These are phyloP conservation scores for Phoxinus dragarum DNA, from an alignment of 2,797 vertebrate species.

Conservation along the genomic window DNA sequence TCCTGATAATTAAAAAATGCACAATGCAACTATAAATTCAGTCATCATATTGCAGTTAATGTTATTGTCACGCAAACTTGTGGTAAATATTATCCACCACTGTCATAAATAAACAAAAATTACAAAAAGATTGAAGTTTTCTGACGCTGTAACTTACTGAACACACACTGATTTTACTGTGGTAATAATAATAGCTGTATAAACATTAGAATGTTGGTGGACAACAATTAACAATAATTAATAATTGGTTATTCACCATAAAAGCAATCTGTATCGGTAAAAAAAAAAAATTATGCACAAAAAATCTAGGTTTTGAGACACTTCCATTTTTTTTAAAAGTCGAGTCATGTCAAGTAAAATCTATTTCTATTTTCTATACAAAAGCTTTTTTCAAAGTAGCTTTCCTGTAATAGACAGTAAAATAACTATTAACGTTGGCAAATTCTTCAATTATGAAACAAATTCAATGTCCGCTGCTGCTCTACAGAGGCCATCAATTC, in stretches of 20 bases:
- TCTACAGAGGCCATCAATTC: background rate
- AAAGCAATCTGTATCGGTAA: background rate
- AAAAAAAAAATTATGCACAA: background rate
- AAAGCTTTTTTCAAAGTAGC: background rate
- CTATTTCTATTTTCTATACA: background rate
- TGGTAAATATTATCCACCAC: background rate
- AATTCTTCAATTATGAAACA: background rate
- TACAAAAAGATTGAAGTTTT: background rate
- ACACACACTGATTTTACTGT: background rate
- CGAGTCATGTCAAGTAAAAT: background rate
- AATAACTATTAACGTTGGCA: background rate
- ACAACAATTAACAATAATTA: background rate
- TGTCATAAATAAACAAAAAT: background rate
- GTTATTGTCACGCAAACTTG: too few relatives aligned
- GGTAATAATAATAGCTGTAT: background rate
- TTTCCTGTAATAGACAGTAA: background rate
- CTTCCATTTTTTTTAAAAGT: background rate
- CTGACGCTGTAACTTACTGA: background rate
- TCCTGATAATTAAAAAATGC: too few relatives aligned
- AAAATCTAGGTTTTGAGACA: background rate
- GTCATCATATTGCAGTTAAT: background rate
- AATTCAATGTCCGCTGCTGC: background rate
- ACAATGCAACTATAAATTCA: background rate
- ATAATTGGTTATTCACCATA: background rate
- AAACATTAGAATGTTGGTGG: background rate